phyloP scores from a whole-genome alignment of 2,113 vertebrate genomes.

The Sprattus sprattus region DNA sequence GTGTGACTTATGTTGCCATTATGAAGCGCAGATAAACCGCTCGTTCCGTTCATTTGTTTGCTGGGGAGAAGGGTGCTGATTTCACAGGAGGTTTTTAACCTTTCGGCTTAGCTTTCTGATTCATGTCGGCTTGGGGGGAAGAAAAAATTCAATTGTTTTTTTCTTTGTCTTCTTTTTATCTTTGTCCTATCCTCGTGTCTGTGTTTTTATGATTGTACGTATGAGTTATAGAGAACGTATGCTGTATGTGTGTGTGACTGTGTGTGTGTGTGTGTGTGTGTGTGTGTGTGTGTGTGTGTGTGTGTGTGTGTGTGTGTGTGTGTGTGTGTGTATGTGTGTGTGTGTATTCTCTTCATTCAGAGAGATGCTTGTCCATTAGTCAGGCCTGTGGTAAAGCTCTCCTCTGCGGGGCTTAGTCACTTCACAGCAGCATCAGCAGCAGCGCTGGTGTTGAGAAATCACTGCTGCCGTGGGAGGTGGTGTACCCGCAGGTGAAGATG shows the following conservation, averaged over 20 bases:
- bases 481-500: not conserved
- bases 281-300: conserved; percentile 18
- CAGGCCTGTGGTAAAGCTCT: not conserved
- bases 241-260: not conserved
- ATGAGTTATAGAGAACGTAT: not conserved
- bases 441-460: not conserved
- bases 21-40: conserved; percentile 1
- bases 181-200: not conserved
- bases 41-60: not conserved
- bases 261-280: conserved; percentile 17
- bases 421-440: not conserved
- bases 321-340: not conserved
- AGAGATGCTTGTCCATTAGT: not conserved
- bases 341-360: not conserved
- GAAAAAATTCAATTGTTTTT: not conserved
- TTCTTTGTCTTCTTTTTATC: not conserved
- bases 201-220: not conserved
- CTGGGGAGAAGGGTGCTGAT: not conserved
- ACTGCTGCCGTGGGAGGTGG: conserved; percentile 2
- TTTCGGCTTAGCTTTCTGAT: not conserved
- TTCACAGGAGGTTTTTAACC: not conserved
- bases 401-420: not conserved
- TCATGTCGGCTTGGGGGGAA: not conserved
- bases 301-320: not conserved
- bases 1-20: conserved; percentile 12